phyloP scores from a whole-genome alignment of 2,797 vertebrate genomes.

The Ctenochaetus hawaiiensis region DNA sequence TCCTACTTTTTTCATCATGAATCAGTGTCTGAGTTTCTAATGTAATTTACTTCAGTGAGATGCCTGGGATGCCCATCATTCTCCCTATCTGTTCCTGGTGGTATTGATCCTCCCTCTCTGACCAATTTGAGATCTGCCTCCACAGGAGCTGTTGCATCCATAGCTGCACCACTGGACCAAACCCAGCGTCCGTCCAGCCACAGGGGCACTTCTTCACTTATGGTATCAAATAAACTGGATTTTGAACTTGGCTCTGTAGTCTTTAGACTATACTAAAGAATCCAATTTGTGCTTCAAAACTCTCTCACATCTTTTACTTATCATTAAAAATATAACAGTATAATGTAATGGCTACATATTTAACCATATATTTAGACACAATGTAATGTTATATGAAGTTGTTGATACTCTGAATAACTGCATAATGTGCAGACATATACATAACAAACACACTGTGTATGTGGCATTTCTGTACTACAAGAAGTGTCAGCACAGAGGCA shows the following conservation, averaged over 20 bases:
- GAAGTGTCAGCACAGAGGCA: conserved; percentile 38
- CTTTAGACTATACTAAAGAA: conserved; percentile 4
- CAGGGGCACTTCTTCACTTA: conserved; percentile 50
- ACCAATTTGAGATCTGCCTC: conserved; percentile 77
- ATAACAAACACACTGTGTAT: not conserved
- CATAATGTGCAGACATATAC: no score
- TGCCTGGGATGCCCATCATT: conserved; percentile 77
- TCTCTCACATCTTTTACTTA: not conserved
- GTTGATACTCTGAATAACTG: not conserved
- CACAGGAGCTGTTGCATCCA: conserved; percentile 69
- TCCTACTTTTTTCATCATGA: conserved; percentile 59
- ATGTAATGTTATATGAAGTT: not conserved
- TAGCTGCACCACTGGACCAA: conserved; percentile 76
- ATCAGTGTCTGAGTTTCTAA: conserved; percentile 76
- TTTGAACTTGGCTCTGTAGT: conserved; percentile 15
- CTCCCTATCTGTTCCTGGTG: conserved; percentile 71
- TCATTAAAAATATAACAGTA: no score
- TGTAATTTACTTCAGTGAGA: conserved; percentile 78
- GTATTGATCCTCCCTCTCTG: conserved; percentile 73
- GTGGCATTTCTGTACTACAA: conserved; percentile 24
- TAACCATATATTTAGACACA: not conserved
- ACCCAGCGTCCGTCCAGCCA: conserved; percentile 53
- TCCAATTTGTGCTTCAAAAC: not conserved
- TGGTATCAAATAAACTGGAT: conserved; percentile 38
- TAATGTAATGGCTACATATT: not conserved